phyloP scores from a whole-genome alignment of 2,888 invertebrate genomes.

The Tiliacea citrago region DNA sequence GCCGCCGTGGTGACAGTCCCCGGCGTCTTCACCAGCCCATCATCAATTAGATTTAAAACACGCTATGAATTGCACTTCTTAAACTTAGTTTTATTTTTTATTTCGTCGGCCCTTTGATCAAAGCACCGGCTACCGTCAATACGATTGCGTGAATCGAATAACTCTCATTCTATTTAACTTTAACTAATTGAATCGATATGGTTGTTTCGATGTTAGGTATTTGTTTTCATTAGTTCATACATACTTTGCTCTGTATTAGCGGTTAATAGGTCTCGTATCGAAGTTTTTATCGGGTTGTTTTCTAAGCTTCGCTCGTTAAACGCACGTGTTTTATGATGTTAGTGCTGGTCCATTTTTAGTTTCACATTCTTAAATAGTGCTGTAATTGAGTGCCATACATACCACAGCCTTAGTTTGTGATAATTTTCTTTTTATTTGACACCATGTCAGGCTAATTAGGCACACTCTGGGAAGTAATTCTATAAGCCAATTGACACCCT shows the following conservation, averaged over 20 bases:
- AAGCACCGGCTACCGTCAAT: constrained; percentile 73
- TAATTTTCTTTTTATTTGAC: constrained; percentile 11
- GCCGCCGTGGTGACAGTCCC: constrained; percentile 74
- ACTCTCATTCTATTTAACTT: constrained; percentile 76
- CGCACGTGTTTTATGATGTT: constrained; percentile 28
- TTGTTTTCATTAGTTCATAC: constrained; percentile 80
- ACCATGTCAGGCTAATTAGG: background rate
- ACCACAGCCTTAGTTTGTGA: background rate
- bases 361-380: constrained; percentile 28
- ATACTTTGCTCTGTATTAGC: constrained; percentile 57
- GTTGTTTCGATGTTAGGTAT: constrained; percentile 76
- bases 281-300: constrained; percentile 52
- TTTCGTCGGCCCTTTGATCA: constrained; percentile 75
- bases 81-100: constrained; percentile 59
- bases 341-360: constrained; percentile 17
- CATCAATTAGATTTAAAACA: constrained; percentile 77
- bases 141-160: constrained; percentile 75
- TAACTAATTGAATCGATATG: constrained; percentile 80
- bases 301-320: constrained; percentile 43
- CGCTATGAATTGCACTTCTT: constrained; percentile 76
- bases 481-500: background rate
- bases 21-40: constrained; percentile 65
- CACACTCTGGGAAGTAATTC: background rate
- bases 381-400: constrained; percentile 1
- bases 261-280: constrained; percentile 54